Percentiles rank a stretch among this genome's conserved stretches.
Conservation (phyloP, 2,113 vertebrate species). For the Alosa alosa region DNA sequence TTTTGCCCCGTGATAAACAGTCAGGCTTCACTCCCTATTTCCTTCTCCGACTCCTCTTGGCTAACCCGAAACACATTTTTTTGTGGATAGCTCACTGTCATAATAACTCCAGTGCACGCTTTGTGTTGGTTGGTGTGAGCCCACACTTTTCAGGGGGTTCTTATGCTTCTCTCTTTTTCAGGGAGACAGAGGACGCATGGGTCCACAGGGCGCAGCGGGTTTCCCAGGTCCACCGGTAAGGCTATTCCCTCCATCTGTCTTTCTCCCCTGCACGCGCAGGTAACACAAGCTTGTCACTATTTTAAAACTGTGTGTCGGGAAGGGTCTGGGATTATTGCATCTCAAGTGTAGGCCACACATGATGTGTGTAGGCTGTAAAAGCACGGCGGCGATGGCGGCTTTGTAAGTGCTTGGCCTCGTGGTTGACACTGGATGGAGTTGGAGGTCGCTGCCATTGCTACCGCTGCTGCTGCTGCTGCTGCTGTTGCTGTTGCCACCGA, state of each 20-base stretch:
- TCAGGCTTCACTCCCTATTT: not conserved
- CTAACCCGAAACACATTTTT: not conserved
- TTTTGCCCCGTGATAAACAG: constrained; percentile 3
- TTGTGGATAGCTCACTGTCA: not conserved
- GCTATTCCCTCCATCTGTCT: not conserved
- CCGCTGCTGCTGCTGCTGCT: not conserved
- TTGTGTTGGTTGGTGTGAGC: not conserved
- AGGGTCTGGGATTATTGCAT: not conserved
- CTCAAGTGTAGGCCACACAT: not conserved
- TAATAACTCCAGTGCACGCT: not conserved
- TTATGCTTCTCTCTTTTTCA: constrained; percentile 21
- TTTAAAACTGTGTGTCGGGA: not conserved
- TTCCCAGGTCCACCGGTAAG: constrained; percentile 81
- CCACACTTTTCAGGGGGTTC: not conserved
- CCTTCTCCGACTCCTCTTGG: not conserved
- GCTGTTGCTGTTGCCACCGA: not conserved
- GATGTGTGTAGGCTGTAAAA: not conserved
- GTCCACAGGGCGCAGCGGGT: constrained; percentile 77
- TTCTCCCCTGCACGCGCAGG: not conserved
- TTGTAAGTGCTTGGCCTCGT: not conserved
- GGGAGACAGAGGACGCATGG: constrained; percentile 83
- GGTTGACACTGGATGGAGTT: not conserved
- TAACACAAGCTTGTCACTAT: not conserved
- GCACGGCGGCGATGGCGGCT: not conserved
- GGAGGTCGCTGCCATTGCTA: not conserved